Evolutionary conservation across 2,888 invertebrate genomes (phyloP).

Genomic region (Papilio gigon): DNA sequence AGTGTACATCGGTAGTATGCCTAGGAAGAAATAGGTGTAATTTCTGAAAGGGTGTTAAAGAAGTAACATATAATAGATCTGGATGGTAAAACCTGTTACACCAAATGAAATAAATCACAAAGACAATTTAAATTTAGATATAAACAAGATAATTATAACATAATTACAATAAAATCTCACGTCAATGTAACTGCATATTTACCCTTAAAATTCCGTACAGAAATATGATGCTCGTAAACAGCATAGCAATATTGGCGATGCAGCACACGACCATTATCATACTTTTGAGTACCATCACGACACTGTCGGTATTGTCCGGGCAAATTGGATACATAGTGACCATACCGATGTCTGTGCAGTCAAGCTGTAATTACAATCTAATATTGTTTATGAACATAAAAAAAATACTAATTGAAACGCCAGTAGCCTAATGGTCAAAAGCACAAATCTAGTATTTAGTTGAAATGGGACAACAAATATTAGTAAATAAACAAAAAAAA

Average conservation of each 20-base stretch:
- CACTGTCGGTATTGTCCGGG: not conserved
- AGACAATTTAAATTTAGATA: not conserved
- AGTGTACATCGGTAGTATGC: too few species aligned
- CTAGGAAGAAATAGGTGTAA: too few species aligned
- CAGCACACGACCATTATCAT: not conserved
- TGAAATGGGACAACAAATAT: too few species aligned
- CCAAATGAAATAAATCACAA: not conserved
- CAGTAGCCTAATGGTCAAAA: too few species aligned
- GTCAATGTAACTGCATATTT: constrained; percentile 7
- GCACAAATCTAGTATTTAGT: too few species aligned
- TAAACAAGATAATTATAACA: too few species aligned
- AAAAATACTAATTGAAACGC: too few species aligned
- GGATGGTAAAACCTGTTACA: too few species aligned
- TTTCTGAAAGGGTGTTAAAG: too few species aligned
- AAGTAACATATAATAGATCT: too few species aligned
- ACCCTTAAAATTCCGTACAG: constrained; percentile 44
- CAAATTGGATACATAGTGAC: constrained; percentile 22
- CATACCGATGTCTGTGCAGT: constrained; percentile 22
- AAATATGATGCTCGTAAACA: constrained; percentile 44
- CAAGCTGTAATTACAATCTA: constrained; percentile 24
- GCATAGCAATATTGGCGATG: constrained; percentile 17
- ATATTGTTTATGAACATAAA: not conserved
- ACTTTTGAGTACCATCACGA: not conserved
- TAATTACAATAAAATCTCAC: not conserved
- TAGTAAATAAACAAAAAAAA: too few species aligned